Base-by-base conservation (phyloP, 2,888 invertebrate species). In the Cetonia aurata region DNA sequence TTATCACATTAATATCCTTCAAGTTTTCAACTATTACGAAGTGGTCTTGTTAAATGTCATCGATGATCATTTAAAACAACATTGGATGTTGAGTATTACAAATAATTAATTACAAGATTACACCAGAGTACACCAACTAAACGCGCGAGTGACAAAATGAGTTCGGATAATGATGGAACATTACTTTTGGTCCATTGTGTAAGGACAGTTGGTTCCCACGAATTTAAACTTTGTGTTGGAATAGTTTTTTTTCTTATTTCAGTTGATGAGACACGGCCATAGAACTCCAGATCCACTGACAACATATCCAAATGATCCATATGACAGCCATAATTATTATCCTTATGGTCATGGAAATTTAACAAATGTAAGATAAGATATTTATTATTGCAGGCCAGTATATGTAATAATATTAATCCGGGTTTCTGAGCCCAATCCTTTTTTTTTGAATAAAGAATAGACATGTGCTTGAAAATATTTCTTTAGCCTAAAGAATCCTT, bases 281-380 rank as follows among this genome's bases (percentile, higher is more conserved):
- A 46, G 67, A 17, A 71, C 67, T 31, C 56, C 60, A 13, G 59
- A 67, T n/a, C 53, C 25, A 9, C 4, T 52, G 8, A 56, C 48
- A 3, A 6, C 57, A 9, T 71, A 67, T 37, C 71, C 71, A 1
- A 33, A 19, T n/a, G 70, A 70, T 46, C 70, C 57, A 0, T 56
- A 68, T 50, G 55, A 41, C 62, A 15, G 6, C 41, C 6, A 62
- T 13, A 10, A 4, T 15, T 71, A 53, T 41, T 42, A 62, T 42
- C 71, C 68, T 4, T 59, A 62, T 42, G 71, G 68, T 13, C 31
- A 44, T 31, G 71, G 71, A 10, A 55, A 44, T 31, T 41, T 71
- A 41, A 71, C 68, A 17, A 68, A 71, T 44, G 65, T 71, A 50
- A 60, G n/a, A n/a, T n/a, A n/a, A n/a, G n/a, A n/a, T n/a, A 33